Conservation (phyloP, 64 coral and sea anemone genomes). For the Stichodactyla mertensii region DNA sequence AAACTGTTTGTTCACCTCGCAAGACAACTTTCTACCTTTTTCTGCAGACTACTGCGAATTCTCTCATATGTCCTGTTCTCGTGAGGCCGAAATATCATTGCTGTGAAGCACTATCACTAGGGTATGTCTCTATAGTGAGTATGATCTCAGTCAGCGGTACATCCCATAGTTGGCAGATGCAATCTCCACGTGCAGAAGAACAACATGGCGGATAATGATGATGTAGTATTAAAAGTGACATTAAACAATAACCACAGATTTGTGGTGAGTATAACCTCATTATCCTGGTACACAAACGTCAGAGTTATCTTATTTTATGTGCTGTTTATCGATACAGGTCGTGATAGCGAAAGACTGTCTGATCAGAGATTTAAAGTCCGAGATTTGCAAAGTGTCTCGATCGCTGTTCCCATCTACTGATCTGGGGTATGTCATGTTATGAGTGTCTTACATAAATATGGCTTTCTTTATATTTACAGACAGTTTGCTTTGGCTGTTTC, state of each 20-base stretch:
- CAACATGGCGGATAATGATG: not conserved
- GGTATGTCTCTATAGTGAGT: no score
- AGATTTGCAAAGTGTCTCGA: not conserved
- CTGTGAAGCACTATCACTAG: no score
- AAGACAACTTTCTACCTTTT: no score
- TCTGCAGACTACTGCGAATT: no score
- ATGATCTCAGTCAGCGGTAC: not conserved
- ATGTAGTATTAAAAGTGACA: not conserved
- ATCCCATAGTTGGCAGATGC: not conserved
- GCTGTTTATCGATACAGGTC: not conserved
- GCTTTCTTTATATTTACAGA: not conserved
- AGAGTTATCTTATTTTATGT: not conserved
- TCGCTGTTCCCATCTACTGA: not conserved
- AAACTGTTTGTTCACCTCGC: no score
- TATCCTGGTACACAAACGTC: not conserved
- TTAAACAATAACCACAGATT: conserved; percentile 1
- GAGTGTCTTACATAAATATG: not conserved
- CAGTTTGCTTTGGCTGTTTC: not conserved
- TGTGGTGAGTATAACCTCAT: not conserved
- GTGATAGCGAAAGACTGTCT: not conserved
- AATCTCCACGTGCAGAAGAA: not conserved
- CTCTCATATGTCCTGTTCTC: no score
- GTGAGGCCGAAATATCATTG: no score
- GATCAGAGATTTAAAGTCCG: not conserved
- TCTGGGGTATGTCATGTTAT: not conserved